Conservation (phyloP, 1,140 invertebrate genomes). For the Leptinotarsa lineolata region DNA sequence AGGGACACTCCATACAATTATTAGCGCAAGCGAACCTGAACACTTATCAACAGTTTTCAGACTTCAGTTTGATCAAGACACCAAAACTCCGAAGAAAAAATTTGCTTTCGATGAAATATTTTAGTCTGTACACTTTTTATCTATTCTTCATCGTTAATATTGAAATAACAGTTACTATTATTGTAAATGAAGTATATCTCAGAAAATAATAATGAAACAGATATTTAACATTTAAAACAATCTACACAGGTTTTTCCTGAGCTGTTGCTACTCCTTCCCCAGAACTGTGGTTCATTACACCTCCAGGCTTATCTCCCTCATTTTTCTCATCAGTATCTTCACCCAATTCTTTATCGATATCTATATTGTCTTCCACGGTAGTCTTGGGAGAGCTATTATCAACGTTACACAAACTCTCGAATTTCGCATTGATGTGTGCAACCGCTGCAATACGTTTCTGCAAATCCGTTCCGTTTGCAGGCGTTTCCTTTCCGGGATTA, state of each 20-base stretch:
- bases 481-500: slow-evolving; percentile 24
- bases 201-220: too few species aligned
- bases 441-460: slow-evolving; percentile 29
- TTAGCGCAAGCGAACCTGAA: too few species aligned
- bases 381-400: neutral
- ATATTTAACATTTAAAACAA: neutral
- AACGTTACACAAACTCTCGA: slow-evolving; percentile 27
- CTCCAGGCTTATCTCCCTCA: neutral
- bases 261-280: neutral
- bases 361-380: too few species aligned
- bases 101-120: too few species aligned
- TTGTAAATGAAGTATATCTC: too few species aligned
- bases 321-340: neutral
- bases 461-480: slow-evolving; percentile 24
- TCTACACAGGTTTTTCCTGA: neutral
- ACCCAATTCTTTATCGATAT: neutral
- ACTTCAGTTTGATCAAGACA: too few species aligned
- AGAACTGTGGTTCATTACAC: neutral
- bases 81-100: too few species aligned
- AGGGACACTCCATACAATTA: too few species aligned
- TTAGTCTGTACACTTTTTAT: too few species aligned
- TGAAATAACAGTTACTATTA: too few species aligned
- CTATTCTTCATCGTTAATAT: too few species aligned
- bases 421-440: slow-evolving; percentile 20
- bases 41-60: too few species aligned